Evolutionary conservation across 2,888 invertebrate species (phyloP).

Genomic region (Myathropa florea): DNA sequence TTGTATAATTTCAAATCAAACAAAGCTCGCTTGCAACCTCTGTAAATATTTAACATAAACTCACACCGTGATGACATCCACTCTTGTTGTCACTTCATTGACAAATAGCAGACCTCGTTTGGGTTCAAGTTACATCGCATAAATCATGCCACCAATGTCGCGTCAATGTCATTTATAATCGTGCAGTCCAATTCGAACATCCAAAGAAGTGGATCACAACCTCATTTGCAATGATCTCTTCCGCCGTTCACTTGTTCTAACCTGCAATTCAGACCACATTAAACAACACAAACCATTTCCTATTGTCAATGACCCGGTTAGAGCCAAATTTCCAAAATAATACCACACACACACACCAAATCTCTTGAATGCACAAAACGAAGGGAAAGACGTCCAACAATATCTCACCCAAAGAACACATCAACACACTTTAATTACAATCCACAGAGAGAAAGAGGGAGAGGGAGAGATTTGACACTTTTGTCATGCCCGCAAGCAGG

Average conservation of each 20-base stretch:
- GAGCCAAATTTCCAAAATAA: neutral
- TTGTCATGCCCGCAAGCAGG: neutral
- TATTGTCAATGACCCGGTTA: constrained; percentile 45
- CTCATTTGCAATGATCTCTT: constrained; percentile 17
- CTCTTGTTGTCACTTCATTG: constrained; percentile 5
- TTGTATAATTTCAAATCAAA: neutral
- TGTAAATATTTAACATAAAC: neutral
- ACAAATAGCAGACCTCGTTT: constrained; percentile 23
- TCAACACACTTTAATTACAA: constrained; percentile 12
- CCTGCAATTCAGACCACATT: neutral
- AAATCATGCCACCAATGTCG: constrained; percentile 15
- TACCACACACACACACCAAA: neutral
- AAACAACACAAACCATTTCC: constrained; percentile 16
- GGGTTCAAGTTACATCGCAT: constrained; percentile 27
- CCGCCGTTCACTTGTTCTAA: neutral
- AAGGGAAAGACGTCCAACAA: neutral
- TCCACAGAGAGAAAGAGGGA: neutral
- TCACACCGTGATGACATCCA: neutral
- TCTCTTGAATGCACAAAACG: neutral
- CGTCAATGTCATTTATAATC: constrained; percentile 11
- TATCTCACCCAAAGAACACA: constrained; percentile 27
- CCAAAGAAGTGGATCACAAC: neutral
- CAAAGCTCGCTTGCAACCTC: neutral
- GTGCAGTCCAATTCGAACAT: neutral
- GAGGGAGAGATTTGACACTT: neutral